phyloP scores from a whole-genome alignment of 2,888 invertebrate species.

The Eilema sororculum region DNA sequence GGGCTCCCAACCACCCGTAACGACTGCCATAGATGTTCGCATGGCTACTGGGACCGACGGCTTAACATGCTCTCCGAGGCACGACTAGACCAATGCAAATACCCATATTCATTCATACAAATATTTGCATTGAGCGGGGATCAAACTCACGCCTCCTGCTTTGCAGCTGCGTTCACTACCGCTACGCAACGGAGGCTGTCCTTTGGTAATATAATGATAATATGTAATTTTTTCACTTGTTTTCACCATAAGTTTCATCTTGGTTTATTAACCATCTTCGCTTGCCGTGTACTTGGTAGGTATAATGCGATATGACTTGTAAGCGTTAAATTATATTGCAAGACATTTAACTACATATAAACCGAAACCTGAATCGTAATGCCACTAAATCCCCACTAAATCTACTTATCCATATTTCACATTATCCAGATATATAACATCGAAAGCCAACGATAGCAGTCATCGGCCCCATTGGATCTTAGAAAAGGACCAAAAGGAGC shows the following conservation, averaged over 20 bases:
- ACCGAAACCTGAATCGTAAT: constrained; percentile 5
- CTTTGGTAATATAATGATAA: not conserved
- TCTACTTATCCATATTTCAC: constrained; percentile 18
- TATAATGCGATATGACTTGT: not conserved
- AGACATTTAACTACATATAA: not conserved
- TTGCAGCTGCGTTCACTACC: too few species aligned
- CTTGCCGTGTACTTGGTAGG: not conserved
- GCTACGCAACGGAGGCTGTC: too few species aligned
- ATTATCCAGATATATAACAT: constrained; percentile 15
- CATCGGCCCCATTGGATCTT: constrained; percentile 13
- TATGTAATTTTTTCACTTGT: not conserved
- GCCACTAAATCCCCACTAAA: constrained; percentile 8
- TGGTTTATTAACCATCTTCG: not conserved
- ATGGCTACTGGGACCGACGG: too few species aligned
- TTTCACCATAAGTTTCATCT: not conserved
- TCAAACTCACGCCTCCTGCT: too few species aligned
- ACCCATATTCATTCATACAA: too few species aligned
- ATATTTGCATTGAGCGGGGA: too few species aligned
- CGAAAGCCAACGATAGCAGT: constrained; percentile 11
- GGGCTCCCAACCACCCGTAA: too few species aligned
- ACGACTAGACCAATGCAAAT: too few species aligned
- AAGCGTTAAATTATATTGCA: not conserved
- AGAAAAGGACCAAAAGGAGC: constrained; percentile 24
- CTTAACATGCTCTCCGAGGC: too few species aligned
- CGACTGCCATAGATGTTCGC: too few species aligned